These are phyloP conservation scores for Stegostoma tigrinum DNA, from an alignment of 2,113 vertebrate species.

Conservation along the genomic window DNA sequence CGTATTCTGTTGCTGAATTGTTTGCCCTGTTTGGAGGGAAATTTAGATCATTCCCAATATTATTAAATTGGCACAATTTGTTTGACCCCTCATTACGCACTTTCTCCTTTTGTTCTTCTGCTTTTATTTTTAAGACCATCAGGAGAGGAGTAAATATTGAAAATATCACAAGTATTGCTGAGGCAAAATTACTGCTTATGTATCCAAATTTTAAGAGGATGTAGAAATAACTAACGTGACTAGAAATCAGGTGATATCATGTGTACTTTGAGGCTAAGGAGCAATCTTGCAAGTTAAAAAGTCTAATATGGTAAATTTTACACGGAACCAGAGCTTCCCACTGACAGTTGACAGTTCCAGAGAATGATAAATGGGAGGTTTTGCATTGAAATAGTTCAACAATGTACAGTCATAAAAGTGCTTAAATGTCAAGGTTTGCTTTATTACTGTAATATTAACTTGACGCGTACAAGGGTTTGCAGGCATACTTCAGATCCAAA, in stretches of 20 bases:
- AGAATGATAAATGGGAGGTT: not conserved
- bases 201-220: not conserved
- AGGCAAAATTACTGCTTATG: not conserved
- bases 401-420: not conserved
- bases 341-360: not conserved
- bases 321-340: not conserved
- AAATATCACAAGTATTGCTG: not conserved
- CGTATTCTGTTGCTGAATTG: not conserved
- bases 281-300: not conserved
- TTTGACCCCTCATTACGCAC: not conserved
- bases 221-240: not conserved
- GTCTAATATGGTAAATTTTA: not conserved
- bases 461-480: not conserved
- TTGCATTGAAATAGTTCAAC: slow-evolving; percentile 2
- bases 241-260: not conserved
- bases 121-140: not conserved
- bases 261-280: not conserved
- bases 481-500: not conserved
- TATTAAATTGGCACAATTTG: not conserved
- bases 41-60: too few relatives aligned
- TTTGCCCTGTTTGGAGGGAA: too few relatives aligned
- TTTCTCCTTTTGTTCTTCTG: not conserved
- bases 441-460: slow-evolving; percentile 9
- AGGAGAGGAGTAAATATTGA: not conserved
- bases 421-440: not conserved